These are phyloP conservation scores for Oceanodroma tethys DNA, from an alignment of 2,113 vertebrate species.

Conservation along the genomic window DNA sequence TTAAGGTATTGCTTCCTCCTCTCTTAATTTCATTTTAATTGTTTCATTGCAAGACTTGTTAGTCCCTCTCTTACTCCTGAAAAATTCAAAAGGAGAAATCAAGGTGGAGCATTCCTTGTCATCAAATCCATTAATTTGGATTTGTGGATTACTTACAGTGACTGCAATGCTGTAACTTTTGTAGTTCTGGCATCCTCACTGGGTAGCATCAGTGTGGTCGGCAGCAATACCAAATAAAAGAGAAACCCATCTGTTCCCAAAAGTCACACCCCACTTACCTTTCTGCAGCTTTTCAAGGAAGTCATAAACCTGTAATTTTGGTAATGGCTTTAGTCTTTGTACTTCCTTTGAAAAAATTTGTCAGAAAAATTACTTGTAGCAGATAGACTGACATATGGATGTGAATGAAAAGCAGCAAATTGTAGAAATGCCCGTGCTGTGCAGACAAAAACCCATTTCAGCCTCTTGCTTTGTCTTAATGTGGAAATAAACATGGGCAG, in stretches of 20 bases:
- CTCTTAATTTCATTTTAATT: neutral
- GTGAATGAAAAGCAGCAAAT: neutral
- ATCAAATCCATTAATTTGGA: neutral
- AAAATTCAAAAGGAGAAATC: neutral
- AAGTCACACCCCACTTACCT: neutral
- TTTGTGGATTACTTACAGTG: neutral
- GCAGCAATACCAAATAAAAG: neutral
- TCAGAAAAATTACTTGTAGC: neutral
- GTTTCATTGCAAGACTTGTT: neutral
- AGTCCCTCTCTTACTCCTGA: neutral
- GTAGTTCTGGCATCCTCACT: neutral
- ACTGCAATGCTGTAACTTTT: neutral
- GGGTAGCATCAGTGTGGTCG: neutral
- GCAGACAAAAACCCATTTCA: neutral
- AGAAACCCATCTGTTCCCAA: neutral
- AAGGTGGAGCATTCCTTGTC: neutral
- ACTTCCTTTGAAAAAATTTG: neutral
- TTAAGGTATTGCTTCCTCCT: neutral
- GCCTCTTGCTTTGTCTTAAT: neutral
- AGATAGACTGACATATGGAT: neutral
- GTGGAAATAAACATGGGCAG: neutral
- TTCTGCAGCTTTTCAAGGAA: neutral
- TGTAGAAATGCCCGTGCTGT: neutral
- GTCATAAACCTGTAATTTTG: neutral
- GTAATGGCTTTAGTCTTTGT: neutral